phyloP scores from a whole-genome alignment of 1,140 invertebrate species.

The Parapsyche elsis region DNA sequence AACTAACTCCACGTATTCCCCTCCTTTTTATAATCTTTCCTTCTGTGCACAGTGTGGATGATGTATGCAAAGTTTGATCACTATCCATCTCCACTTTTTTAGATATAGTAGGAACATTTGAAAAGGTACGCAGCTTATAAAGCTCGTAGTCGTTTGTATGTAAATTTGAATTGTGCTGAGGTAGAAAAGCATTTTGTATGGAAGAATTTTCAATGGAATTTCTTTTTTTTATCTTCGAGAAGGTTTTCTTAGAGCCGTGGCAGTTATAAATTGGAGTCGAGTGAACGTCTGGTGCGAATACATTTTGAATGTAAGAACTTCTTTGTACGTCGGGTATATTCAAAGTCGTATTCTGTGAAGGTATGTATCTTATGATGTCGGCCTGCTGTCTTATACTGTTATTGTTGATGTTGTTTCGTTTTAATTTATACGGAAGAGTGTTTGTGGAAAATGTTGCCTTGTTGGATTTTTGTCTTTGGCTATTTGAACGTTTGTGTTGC shows the following conservation, averaged over 20 bases:
- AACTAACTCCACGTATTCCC: conserved; percentile 62
- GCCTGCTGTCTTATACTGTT: conserved; percentile 52
- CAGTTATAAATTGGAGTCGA: conserved; percentile 61
- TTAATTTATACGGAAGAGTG: conserved; percentile 50
- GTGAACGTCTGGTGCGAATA: conserved; percentile 60
- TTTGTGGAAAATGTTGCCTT: conserved; percentile 51
- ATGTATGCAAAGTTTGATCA: conserved; percentile 4
- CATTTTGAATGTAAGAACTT: conserved; percentile 48
- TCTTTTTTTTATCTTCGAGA: conserved; percentile 27
- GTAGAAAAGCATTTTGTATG: conserved; percentile 21
- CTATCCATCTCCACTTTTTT: conserved; percentile 61
- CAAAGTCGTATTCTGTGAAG: conserved; percentile 33
- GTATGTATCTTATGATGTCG: conserved; percentile 54
- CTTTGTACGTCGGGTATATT: conserved; percentile 32
- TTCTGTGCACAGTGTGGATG: conserved; percentile 3
- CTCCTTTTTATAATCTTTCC: conserved; percentile 61
- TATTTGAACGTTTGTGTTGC: conserved; percentile 46
- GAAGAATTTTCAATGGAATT: conserved; percentile 23
- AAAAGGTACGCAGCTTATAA: conserved; percentile 44
- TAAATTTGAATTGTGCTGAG: conserved; percentile 23
- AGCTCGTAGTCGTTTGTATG: conserved; percentile 49
- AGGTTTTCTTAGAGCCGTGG: conserved; percentile 34
- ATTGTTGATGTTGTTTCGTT: conserved; percentile 34
- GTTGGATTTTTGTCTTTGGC: conserved; percentile 48
- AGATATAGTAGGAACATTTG: conserved; percentile 64